Conservation (phyloP, 2,888 invertebrate species). For the Anticlea derivata region DNA sequence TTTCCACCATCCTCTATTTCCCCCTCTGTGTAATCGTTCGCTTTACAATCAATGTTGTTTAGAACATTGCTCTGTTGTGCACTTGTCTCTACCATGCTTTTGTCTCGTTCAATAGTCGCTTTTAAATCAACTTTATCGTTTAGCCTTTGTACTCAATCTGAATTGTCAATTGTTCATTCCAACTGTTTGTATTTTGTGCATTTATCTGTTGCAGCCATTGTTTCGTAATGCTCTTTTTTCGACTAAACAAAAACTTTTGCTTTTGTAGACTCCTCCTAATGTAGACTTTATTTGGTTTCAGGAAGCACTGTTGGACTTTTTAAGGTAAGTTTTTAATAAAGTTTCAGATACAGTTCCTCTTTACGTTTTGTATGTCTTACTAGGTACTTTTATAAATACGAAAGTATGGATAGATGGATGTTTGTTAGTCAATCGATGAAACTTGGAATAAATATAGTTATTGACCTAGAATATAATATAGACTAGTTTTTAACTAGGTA, state of each 20-base stretch:
- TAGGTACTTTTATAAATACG: too few relatives aligned
- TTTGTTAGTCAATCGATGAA: too few relatives aligned
- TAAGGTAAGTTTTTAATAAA: conserved; percentile 32
- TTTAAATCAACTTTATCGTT: conserved; percentile 23
- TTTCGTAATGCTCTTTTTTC: background rate
- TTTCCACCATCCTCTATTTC: conserved; percentile 1
- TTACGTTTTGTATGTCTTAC: too few relatives aligned
- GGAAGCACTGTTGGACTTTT: conserved; percentile 41
- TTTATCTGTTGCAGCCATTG: conserved; percentile 1
- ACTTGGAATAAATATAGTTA: too few relatives aligned
- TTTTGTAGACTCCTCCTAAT: too few relatives aligned
- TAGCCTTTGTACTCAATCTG: conserved; percentile 17
- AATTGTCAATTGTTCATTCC: conserved; percentile 15
- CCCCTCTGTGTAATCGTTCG: conserved; percentile 5
- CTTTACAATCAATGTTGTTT: conserved; percentile 13
- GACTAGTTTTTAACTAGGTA: too few relatives aligned
- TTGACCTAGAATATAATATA: too few relatives aligned
- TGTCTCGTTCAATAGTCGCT: conserved; percentile 15
- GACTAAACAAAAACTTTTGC: background rate
- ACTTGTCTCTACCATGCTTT: conserved; percentile 18
- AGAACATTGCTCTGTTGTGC: conserved; percentile 18
- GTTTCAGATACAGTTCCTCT: too few relatives aligned
- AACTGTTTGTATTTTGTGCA: conserved; percentile 1
- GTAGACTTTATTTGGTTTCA: conserved; percentile 42
- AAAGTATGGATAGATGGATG: too few relatives aligned